Base-by-base conservation (phyloP, 2,113 vertebrate species). In the Myocastor coypus region DNA sequence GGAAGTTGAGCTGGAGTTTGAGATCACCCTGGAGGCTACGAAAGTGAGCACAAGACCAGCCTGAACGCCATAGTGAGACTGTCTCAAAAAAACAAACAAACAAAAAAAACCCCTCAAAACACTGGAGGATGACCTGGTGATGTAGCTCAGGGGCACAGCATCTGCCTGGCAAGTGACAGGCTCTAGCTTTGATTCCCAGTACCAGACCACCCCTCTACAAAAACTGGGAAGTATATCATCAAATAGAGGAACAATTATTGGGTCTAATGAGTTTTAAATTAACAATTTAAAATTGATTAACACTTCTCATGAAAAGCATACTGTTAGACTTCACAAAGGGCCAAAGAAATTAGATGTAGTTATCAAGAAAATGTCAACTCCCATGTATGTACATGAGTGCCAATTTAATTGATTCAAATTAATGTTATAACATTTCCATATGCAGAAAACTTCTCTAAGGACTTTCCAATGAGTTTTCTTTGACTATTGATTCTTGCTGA, bases 221-320 rank as follows among this genome's bases (percentile, higher is more conserved):
- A 80, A 80, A 3, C 3, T 20, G 50, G 77, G 42, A 24, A 40
- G 22, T 73, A 7, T 64, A 55, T 73, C 46, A 84, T 84, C 34
- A 96, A 94, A 71, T 42, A 73, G 5, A 82, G 24, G 6, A 96
- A 82, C 55, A 61, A 90, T 22, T 34, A 77, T 77, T 68, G 88
- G 20, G 83, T 87, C 83, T 94, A 86, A 66, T n/a, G 55, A 77
- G n/a, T 66, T 94, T 64, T 89, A 52, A 97, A 92, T n/a, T 78
- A 86, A 95, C n/a, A 40, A 66, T 87, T 88, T 81, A 94, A 95
- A 97, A 92, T 50, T 87, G 28, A 94, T 89, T 75, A 92, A 89
- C 34, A 30, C 2, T 83, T 95, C 92, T 57, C 42, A 83, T 57
- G 14, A 50, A 92, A 94, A 92, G 92, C 46, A 93, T 84, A 80